These are phyloP conservation scores for Coptotermes formosanus DNA, from an alignment of 1,140 invertebrate genomes.

Conservation along the genomic window DNA sequence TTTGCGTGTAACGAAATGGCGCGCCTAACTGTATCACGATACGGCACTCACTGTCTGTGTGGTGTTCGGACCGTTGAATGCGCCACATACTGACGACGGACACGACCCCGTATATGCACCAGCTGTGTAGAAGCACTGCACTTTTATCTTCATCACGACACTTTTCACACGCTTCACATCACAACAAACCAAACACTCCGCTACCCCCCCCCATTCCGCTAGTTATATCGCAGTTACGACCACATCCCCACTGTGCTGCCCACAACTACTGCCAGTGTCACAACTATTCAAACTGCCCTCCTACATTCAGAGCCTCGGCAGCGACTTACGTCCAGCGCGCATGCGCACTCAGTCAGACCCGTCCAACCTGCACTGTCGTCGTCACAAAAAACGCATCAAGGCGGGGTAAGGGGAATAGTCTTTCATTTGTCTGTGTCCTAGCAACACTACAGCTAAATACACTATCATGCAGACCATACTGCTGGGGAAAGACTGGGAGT, in stretches of 20 bases:
- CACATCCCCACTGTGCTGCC: background rate
- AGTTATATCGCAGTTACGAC: background rate
- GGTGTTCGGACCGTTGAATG: no score
- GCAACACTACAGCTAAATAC: background rate
- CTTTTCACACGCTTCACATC: background rate
- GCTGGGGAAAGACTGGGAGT: no score
- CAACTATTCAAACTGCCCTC: background rate
- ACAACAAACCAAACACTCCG: background rate
- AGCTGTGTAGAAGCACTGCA: no score
- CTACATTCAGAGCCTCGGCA: background rate
- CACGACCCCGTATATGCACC: no score
- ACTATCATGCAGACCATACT: no score
- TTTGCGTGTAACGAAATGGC: no score
- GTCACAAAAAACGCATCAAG: background rate
- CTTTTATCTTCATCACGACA: background rate
- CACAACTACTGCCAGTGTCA: background rate
- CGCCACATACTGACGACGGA: no score
- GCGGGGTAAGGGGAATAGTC: background rate
- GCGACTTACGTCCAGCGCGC: no score
- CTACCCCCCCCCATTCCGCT: no score
- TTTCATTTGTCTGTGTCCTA: background rate
- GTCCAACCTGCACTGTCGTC: background rate
- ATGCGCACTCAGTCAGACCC: background rate
- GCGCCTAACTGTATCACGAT: no score
- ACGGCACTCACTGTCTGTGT: no score